Evolutionary conservation across 92 coral and sea anemone genomes (phyloP).

Genomic region (Desmophyllum pertusum): DNA sequence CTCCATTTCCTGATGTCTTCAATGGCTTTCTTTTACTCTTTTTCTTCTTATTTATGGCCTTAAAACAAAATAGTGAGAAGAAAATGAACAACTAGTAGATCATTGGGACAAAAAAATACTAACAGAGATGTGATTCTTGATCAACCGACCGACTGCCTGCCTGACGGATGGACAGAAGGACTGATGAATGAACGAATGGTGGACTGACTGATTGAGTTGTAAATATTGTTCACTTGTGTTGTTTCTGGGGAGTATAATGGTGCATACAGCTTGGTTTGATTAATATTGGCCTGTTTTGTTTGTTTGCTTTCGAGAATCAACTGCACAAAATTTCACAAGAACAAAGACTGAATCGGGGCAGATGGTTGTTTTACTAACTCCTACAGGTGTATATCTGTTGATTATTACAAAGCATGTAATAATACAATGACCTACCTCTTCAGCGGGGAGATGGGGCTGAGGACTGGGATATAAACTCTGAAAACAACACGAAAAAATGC

Average conservation of each 20-base stretch:
- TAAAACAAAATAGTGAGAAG: background rate
- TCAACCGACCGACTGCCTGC: no score
- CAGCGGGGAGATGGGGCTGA: conserved; percentile 85
- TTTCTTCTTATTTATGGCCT: conserved; percentile 89
- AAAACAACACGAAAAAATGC: background rate
- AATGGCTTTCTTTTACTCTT: conserved; percentile 83
- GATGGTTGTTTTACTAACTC: no score
- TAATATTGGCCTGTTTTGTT: no score
- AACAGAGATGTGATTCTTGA: no score
- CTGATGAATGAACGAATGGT: no score
- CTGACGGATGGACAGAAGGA: no score
- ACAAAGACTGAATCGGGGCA: background rate
- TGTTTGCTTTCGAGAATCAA: background rate
- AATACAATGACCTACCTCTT: conserved; percentile 59
- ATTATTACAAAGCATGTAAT: background rate
- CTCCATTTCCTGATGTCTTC: conserved; percentile 75
- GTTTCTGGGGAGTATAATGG: no score
- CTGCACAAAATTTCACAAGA: background rate
- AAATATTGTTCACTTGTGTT: no score
- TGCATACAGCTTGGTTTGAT: background rate
- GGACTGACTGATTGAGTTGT: no score
- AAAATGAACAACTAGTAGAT: background rate
- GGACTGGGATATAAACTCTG: conserved; percentile 93
- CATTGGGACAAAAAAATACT: no score
- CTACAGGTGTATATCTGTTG: no score